phyloP scores from a whole-genome alignment of 2,888 invertebrate genomes.

The Seira sanloemensis region DNA sequence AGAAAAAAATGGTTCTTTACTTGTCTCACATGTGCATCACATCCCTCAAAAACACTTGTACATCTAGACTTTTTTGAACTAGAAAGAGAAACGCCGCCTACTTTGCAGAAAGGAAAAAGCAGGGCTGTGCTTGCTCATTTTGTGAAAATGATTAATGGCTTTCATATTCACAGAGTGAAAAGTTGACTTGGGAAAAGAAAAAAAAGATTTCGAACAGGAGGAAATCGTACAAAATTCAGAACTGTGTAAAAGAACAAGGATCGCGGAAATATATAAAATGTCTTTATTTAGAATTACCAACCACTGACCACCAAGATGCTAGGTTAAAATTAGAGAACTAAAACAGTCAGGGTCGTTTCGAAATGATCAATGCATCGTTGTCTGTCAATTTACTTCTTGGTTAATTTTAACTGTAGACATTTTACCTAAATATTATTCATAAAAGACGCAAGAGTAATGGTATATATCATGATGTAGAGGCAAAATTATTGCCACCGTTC shows the following conservation, averaged over 20 bases:
- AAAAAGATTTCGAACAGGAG: no score
- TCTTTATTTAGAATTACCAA: neutral
- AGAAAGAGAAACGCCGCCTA: neutral
- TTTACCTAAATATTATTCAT: no score
- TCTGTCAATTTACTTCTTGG: neutral
- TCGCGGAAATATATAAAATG: no score
- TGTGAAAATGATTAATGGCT: constrained; percentile 69
- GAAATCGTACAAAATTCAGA: no score
- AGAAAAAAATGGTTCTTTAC: neutral
- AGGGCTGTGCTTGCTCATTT: constrained; percentile 17
- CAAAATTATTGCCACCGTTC: no score
- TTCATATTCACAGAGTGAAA: constrained; percentile 25
- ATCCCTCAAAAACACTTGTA: neutral
- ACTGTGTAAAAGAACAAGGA: neutral
- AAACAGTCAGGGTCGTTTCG: neutral
- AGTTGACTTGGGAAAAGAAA: neutral
- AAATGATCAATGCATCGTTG: neutral
- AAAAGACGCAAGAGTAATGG: no score
- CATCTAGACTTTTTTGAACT: neutral
- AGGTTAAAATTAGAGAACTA: neutral
- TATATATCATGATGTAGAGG: no score
- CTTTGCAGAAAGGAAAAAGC: neutral
- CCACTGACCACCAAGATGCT: neutral
- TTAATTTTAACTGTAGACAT: no score
- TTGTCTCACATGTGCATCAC: neutral